These are phyloP conservation scores for Elephas maximus DNA, from an alignment of 2,113 vertebrate species.

Conservation along the genomic window DNA sequence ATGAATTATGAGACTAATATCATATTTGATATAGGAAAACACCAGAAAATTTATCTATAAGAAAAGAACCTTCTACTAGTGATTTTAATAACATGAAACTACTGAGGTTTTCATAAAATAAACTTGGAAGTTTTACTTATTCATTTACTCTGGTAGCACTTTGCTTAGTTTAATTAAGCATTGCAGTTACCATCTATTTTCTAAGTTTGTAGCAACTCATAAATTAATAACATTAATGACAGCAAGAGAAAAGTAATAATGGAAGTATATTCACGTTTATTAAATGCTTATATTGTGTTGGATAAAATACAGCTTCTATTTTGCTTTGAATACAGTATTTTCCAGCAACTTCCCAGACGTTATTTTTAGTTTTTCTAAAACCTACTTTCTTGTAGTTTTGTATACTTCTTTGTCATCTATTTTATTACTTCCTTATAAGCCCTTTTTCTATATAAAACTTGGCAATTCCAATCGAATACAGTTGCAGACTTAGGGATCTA, in stretches of 20 bases:
- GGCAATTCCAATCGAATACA: not conserved
- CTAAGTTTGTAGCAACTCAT: slow-evolving; percentile 66
- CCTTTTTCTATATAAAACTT: not conserved
- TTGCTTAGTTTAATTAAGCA: slow-evolving; percentile 82
- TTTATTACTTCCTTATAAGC: not conserved
- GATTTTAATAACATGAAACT: slow-evolving; percentile 70
- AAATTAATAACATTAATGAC: slow-evolving; percentile 81
- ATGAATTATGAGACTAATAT: slow-evolving; percentile 42
- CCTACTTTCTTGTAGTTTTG: not conserved
- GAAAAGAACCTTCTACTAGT: not conserved
- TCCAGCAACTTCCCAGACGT: not conserved
- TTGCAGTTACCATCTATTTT: slow-evolving; percentile 73
- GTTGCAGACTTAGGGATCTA: not conserved
- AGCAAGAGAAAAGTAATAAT: slow-evolving; percentile 73
- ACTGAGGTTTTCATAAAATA: slow-evolving; percentile 78
- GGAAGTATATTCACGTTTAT: slow-evolving; percentile 66
- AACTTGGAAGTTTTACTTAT: slow-evolving; percentile 73
- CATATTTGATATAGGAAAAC: slow-evolving; percentile 35
- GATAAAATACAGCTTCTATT: slow-evolving; percentile 16
- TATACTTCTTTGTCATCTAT: not conserved
- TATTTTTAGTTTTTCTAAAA: slow-evolving; percentile 17
- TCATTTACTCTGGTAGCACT: slow-evolving; percentile 70
- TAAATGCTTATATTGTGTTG: slow-evolving; percentile 32
- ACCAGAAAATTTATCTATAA: slow-evolving; percentile 50
- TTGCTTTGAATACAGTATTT: slow-evolving; percentile 24